Percentiles rank a stretch among this genome's conserved stretches.
Conservation (phyloP, 2,888 invertebrate species). For the Argynnis bischoffii region DNA sequence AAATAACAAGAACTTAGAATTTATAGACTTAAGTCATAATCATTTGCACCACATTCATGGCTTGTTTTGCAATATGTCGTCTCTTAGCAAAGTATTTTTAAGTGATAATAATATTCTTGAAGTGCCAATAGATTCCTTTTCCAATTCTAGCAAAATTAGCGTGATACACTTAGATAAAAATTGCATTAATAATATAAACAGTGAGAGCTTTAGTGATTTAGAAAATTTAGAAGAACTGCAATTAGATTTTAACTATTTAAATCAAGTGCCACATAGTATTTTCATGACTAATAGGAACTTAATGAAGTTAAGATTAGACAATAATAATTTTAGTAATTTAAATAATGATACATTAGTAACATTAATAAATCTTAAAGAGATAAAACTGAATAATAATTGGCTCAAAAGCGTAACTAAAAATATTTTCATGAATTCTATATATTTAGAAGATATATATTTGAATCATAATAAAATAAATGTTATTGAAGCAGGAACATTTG, state of each 20-base stretch:
- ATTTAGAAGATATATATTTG: slow-evolving; percentile 90
- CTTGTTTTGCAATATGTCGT: slow-evolving; percentile 90
- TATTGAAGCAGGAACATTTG: slow-evolving; percentile 91
- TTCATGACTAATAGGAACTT: slow-evolving; percentile 89
- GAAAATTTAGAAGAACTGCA: slow-evolving; percentile 90
- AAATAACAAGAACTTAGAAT: slow-evolving; percentile 88
- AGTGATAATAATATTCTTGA: slow-evolving; percentile 95
- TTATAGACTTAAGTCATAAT: slow-evolving; percentile 93
- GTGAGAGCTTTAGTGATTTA: slow-evolving; percentile 89
- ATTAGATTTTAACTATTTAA: slow-evolving; percentile 92
- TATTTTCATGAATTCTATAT: slow-evolving; percentile 89
- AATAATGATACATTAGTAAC: slow-evolving; percentile 90
- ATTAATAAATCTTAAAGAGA: slow-evolving; percentile 87
- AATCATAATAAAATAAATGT: slow-evolving; percentile 92
- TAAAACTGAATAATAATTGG: slow-evolving; percentile 92
- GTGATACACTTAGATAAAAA: slow-evolving; percentile 93
- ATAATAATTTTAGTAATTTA: slow-evolving; percentile 90
- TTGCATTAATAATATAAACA: slow-evolving; percentile 90
- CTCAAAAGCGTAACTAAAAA: slow-evolving; percentile 87
- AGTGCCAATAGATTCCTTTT: slow-evolving; percentile 91
- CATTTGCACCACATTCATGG: slow-evolving; percentile 94
- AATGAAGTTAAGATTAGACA: slow-evolving; percentile 91
- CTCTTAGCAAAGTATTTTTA: slow-evolving; percentile 89
- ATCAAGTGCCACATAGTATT: slow-evolving; percentile 89
- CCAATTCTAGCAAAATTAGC: slow-evolving; percentile 89